Evolutionary conservation across 1,140 invertebrate genomes (phyloP), one percentile per base, ranked within the genome.

Genomic region (Ips typographus): DNA sequence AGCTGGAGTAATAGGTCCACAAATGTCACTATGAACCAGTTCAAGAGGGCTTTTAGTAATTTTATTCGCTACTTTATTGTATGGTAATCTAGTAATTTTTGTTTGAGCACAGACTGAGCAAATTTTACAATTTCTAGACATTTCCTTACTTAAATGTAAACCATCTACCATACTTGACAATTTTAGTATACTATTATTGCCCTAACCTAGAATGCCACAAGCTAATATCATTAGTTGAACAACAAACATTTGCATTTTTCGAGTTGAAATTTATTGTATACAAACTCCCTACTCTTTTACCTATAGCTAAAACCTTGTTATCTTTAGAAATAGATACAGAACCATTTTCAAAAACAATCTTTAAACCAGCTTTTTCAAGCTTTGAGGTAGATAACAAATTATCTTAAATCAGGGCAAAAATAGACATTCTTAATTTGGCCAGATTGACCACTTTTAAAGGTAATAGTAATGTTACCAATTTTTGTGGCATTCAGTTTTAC

Each of bases 91-190:
- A n/a, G 44, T 47, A n/a, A 47, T 47, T 47, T 47, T 47, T n/a
- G 4, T n/a, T 47, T 47, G 44, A 4, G n/a, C 44, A 47, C 44
- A 5, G 4, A n/a, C n/a, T 47, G 44, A 5, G n/a, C 44, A 47
- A 5, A n/a, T 47, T 47, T n/a, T n/a, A 47, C 4, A 5, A 47
- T 47, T 47, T 47, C 1, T 47, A 5, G 44, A 47, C 4, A 47
- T 47, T 47, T 5, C 44, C 44, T 22, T 22, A 22, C 22, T 22
- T 22, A 22, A 22, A 47, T 4, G 4, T 5, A 47, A 5, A 5
- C 44, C 44, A 47, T 47, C 44, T 47, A 47, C 44, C 44, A 47
- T 47, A 47, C n/a, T 47, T 47, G 4, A 47, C 44, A 47, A 47
- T 5, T 47, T 47, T 5, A 5, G 4, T 5, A 47, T 4, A 4